phyloP scores from a whole-genome alignment of 2,888 invertebrate genomes.

The Mimachlamys varia region DNA sequence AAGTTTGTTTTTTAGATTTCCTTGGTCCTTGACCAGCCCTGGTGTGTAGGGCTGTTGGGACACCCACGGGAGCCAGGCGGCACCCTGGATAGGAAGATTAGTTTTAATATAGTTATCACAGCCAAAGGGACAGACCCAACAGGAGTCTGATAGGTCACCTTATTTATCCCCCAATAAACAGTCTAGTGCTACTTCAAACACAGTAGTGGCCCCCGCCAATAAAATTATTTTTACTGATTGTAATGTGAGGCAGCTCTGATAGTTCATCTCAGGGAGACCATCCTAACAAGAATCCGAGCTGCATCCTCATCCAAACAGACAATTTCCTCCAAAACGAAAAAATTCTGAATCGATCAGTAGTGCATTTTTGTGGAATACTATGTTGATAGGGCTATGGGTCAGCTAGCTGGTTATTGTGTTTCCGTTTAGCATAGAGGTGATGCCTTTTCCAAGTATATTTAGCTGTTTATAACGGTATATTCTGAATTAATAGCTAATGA shows the following conservation, averaged over 20 bases:
- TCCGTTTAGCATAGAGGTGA: too few relatives aligned
- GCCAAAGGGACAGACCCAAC: conserved; percentile 1
- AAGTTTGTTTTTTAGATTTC: conserved; percentile 33
- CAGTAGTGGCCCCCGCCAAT: background rate
- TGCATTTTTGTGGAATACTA: too few relatives aligned
- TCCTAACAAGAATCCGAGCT: background rate
- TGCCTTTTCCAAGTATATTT: too few relatives aligned
- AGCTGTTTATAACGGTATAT: too few relatives aligned
- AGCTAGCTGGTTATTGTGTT: too few relatives aligned
- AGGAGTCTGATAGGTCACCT: background rate
- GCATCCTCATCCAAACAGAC: background rate
- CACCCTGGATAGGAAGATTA: conserved; percentile 13
- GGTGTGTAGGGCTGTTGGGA: background rate
- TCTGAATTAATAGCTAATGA: too few relatives aligned
- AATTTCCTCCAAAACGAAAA: too few relatives aligned
- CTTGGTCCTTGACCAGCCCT: conserved; percentile 11
- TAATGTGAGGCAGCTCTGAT: background rate
- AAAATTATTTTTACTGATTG: conserved; percentile 33
- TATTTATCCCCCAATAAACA: conserved; percentile 31
- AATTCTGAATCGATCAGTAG: too few relatives aligned
- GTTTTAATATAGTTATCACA: conserved; percentile 29
- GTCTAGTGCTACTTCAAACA: background rate
- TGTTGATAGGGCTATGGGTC: too few relatives aligned
- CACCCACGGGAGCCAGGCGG: background rate
- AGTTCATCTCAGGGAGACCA: background rate